phyloP scores from a whole-genome alignment of 2,797 vertebrate species.

The Natrix natrix region DNA sequence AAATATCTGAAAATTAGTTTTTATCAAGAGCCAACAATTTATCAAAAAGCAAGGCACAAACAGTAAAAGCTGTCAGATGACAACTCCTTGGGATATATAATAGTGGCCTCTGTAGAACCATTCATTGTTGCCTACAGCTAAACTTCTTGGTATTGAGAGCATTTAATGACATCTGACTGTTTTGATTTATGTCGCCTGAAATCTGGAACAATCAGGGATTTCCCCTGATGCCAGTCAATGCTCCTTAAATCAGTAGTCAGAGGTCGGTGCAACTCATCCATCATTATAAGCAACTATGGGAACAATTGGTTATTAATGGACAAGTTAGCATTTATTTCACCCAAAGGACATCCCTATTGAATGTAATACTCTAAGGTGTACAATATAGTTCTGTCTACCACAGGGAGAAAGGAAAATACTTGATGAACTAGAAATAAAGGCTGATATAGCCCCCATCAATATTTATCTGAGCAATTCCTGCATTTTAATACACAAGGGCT shows the following conservation, averaged over 20 bases:
- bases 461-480: not conserved
- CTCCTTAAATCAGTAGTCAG: slow-evolving; percentile 29
- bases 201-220: slow-evolving; percentile 21
- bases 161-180: slow-evolving; percentile 28
- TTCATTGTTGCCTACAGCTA: slow-evolving; percentile 39
- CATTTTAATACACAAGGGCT: not conserved
- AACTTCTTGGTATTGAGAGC: slow-evolving; percentile 6
- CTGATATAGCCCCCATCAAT: not conserved
- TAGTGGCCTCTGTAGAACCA: slow-evolving; percentile 23
- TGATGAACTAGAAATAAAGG: slow-evolving; percentile 9
- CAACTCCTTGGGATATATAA: slow-evolving; percentile 11
- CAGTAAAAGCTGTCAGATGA: slow-evolving; percentile 3
- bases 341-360: slow-evolving; percentile 13
- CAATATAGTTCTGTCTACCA: slow-evolving; percentile 1
- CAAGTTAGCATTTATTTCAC: slow-evolving; percentile 30
- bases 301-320: slow-evolving; percentile 48
- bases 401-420: slow-evolving; percentile 9
- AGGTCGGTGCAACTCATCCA: slow-evolving; percentile 35
- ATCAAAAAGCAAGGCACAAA: slow-evolving; percentile 26
- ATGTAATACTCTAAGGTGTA: not conserved
- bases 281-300: slow-evolving; percentile 42
- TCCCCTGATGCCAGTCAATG: slow-evolving; percentile 29
- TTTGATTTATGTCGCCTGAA: slow-evolving; percentile 35
- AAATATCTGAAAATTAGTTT: slow-evolving; percentile 30
- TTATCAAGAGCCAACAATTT: slow-evolving; percentile 29